Conservation (phyloP, 2,113 vertebrate species). For the Synodontis membranacea region DNA sequence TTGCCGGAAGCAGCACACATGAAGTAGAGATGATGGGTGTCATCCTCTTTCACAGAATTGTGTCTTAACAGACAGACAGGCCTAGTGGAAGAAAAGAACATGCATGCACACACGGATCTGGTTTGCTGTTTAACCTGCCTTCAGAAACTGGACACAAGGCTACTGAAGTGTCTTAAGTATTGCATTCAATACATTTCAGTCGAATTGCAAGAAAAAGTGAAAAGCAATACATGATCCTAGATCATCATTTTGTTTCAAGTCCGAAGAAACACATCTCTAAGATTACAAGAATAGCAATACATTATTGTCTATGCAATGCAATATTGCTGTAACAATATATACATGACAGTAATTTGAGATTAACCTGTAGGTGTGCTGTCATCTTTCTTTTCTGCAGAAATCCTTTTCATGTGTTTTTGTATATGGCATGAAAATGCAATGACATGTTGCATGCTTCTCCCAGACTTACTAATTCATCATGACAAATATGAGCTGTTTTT, state of each 20-base stretch:
- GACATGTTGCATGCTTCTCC: constrained; percentile 71
- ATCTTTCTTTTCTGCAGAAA: constrained; percentile 59
- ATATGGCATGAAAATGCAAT: constrained; percentile 70
- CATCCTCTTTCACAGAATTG: constrained; percentile 63
- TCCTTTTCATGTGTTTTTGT: constrained; percentile 63
- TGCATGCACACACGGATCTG: not conserved
- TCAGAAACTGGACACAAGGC: not conserved
- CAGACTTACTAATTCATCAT: constrained; percentile 74
- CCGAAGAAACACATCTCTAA: not conserved
- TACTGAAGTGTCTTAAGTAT: not conserved
- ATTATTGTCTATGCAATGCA: not conserved
- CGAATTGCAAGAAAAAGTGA: not conserved
- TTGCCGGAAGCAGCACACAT: constrained; percentile 72
- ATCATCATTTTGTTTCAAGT: not conserved
- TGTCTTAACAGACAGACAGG: constrained; percentile 59
- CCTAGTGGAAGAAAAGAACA: constrained; percentile 56
- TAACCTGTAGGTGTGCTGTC: constrained; percentile 65
- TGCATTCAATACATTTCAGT: not conserved
- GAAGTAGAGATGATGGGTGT: constrained; percentile 69
- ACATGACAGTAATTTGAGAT: not conserved
- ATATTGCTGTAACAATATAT: not conserved
- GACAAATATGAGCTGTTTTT: constrained; percentile 77
- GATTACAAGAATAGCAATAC: not conserved
- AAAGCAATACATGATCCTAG: not conserved
- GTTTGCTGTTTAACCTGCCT: constrained; percentile 7